phyloP scores from a whole-genome alignment of 1,140 invertebrate species.

The Rhagoletis pomonella region DNA sequence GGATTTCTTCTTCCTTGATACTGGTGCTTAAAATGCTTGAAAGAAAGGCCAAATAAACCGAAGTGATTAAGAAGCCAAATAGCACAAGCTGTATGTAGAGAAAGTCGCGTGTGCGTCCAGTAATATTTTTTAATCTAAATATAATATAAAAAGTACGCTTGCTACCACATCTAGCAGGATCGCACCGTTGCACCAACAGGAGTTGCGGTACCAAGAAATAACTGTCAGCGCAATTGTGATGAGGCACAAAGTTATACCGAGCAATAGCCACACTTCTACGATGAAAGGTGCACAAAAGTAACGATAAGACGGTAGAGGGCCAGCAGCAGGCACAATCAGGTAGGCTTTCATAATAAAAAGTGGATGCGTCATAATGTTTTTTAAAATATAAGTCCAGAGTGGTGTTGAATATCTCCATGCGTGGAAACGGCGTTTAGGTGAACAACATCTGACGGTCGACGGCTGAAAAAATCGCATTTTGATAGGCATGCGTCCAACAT shows the following conservation, averaged over 20 bases:
- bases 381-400: neutral
- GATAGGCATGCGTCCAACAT: neutral
- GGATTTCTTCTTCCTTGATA: neutral
- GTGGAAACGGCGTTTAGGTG: neutral
- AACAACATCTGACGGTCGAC: neutral
- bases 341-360: neutral
- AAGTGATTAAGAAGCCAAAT: neutral
- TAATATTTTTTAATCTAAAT: neutral
- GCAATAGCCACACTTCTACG: neutral
- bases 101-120: neutral
- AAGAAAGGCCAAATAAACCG: constrained; percentile 6
- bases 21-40: neutral
- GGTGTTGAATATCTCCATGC: neutral
- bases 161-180: neutral
- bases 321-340: neutral
- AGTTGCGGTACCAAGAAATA: neutral
- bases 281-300: neutral
- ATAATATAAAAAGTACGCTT: neutral
- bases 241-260: neutral
- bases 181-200: neutral
- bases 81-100: neutral
- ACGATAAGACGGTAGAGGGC: neutral
- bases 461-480: neutral
- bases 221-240: neutral
- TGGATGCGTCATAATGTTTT: neutral